Conservation (phyloP, 2,888 invertebrate genomes). For the Pandemis heparana region DNA sequence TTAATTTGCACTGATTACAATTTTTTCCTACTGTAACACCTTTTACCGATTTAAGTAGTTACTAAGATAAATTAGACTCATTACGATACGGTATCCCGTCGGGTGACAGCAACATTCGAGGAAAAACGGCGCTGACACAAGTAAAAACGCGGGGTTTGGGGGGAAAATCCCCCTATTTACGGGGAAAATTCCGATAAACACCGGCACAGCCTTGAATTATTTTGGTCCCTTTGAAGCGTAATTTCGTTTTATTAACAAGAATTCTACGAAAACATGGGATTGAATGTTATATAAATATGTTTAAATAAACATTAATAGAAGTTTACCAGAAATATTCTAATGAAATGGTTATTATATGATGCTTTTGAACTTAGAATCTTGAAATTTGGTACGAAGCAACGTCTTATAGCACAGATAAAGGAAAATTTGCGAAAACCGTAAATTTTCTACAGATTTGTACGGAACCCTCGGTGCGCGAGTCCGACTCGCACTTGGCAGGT, state of each 20-base stretch:
- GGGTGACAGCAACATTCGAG: constrained; percentile 18
- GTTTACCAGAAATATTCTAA: no score
- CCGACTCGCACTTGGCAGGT: no score
- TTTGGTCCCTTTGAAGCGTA: constrained; percentile 17
- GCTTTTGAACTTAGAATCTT: no score
- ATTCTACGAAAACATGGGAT: background rate
- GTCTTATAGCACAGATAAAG: no score
- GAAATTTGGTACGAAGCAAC: no score
- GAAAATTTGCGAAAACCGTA: no score
- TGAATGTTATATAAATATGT: no score
- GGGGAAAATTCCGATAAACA: constrained; percentile 6
- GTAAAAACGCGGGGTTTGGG: constrained; percentile 16
- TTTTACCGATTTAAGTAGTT: background rate
- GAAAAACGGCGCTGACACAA: constrained; percentile 21
- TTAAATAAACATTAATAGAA: background rate
- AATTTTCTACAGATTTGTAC: no score
- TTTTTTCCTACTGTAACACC: background rate
- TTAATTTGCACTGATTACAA: no score
- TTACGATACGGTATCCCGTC: constrained; percentile 10
- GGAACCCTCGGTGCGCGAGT: no score
- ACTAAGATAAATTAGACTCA: constrained; percentile 27
- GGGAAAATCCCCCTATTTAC: constrained; percentile 7
- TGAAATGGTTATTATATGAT: no score
- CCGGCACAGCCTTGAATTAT: background rate
- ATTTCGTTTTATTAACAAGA: background rate